A percentile compares a stretch with the other conserved stretches of the same genome.
These are phyloP conservation scores for Hirtodrosophila duncani DNA, from an alignment of 2,888 invertebrate genomes.

Conservation along the genomic window DNA sequence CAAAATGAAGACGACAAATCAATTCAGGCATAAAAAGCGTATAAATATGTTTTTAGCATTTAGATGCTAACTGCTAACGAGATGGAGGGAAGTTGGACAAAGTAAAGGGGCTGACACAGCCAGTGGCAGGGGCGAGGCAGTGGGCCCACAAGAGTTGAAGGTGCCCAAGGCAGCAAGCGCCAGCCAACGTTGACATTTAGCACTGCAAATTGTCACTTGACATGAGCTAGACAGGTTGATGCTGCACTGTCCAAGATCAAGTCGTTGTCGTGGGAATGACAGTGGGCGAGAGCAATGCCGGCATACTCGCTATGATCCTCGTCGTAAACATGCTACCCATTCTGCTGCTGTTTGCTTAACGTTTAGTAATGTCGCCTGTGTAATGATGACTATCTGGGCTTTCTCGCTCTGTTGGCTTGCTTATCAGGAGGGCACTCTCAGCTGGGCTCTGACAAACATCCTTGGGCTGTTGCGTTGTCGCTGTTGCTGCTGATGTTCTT, in stretches of 20 bases:
- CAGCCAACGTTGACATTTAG: constrained; percentile 46
- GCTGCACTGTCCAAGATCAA: no score
- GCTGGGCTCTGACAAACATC: constrained; percentile 46
- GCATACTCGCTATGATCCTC: no score
- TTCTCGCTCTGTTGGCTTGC: constrained; percentile 9
- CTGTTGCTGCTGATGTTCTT: no score
- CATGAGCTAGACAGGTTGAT: not conserved
- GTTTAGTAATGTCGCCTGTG: no score
- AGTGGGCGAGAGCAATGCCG: no score
- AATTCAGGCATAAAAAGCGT: constrained; percentile 74
- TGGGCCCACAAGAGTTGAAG: constrained; percentile 25
- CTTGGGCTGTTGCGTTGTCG: constrained; percentile 34
- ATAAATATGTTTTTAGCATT: constrained; percentile 72
- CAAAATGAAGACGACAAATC: constrained; percentile 69
- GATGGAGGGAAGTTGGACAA: constrained; percentile 8
- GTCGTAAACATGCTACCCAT: no score
- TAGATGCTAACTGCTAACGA: constrained; percentile 71
- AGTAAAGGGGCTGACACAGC: constrained; percentile 6
- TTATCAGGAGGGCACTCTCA: constrained; percentile 13
- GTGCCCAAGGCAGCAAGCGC: constrained; percentile 14
- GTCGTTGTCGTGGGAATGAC: no score
- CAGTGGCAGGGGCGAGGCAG: constrained; percentile 18
- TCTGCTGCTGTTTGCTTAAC: no score
- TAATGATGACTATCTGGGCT: not conserved
- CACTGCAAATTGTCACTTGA: constrained; percentile 2